Evolutionary conservation across 2,888 invertebrate genomes (phyloP).

Genomic region (Hesperia comma): DNA sequence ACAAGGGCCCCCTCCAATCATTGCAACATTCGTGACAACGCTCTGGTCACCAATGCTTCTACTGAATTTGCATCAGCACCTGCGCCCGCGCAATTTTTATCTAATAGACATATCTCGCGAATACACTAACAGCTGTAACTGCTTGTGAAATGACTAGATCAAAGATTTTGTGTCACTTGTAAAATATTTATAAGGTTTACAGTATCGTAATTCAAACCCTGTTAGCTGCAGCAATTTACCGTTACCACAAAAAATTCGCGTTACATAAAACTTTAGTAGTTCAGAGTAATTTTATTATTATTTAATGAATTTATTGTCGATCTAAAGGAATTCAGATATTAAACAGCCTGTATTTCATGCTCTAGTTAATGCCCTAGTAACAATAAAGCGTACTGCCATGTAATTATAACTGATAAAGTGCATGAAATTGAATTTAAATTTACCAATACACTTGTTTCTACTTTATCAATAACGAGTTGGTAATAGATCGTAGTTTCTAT

Average conservation of each 20-base stretch:
- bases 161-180: conserved; percentile 42
- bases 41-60: conserved; percentile 46
- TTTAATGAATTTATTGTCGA: conserved; percentile 28
- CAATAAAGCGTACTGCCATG: conserved; percentile 12
- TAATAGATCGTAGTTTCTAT: conserved; percentile 2
- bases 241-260: conserved; percentile 21
- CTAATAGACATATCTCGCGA: conserved; percentile 58
- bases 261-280: conserved; percentile 31
- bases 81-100: conserved; percentile 55
- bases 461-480: conserved; percentile 1
- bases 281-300: conserved; percentile 32
- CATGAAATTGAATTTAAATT: conserved; percentile 10
- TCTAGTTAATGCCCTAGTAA: conserved; percentile 29
- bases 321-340: conserved; percentile 21
- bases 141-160: conserved; percentile 59
- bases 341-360: conserved; percentile 31
- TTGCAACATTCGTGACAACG: conserved; percentile 59
- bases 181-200: conserved; percentile 17
- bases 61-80: conserved; percentile 68
- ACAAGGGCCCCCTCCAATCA: conserved; percentile 48
- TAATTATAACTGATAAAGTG: conserved; percentile 31
- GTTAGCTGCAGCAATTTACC: conserved; percentile 8
- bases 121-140: conserved; percentile 54
- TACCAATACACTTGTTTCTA: conserved; percentile 13
- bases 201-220: conserved; percentile 7